Evolutionary conservation across 2,888 invertebrate genomes (phyloP).

Genomic region (Punctoribates punctum): DNA sequence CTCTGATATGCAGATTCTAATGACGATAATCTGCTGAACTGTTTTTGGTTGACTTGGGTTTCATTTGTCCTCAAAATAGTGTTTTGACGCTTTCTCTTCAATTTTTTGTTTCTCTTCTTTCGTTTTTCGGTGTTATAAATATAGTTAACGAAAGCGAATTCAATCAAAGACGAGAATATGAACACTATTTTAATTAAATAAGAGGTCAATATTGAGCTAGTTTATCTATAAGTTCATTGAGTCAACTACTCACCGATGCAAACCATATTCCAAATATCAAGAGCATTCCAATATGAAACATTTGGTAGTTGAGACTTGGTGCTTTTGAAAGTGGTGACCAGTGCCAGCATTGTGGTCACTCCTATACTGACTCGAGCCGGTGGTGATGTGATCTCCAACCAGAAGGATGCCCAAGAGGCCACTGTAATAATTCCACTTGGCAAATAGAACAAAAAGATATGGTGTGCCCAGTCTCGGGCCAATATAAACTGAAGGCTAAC

Average conservation of each 20-base stretch:
- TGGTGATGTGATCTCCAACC: conserved; percentile 48
- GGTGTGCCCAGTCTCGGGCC: conserved; percentile 47
- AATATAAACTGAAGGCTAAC: conserved; percentile 45
- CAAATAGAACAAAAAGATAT: conserved; percentile 47
- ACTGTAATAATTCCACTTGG: conserved; percentile 47
- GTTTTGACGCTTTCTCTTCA: background rate
- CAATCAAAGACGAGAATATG: conserved; percentile 46
- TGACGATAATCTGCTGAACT: too few relatives aligned
- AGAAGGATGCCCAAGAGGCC: conserved; percentile 48
- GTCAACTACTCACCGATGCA: conserved; percentile 45
- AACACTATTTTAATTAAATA: conserved; percentile 42
- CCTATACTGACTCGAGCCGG: conserved; percentile 48
- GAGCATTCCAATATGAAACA: conserved; percentile 47
- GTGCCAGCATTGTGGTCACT: conserved; percentile 48
- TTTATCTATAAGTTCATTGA: background rate
- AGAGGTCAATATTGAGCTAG: background rate
- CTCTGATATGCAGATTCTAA: background rate
- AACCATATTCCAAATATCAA: conserved; percentile 49
- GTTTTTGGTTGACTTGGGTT: background rate
- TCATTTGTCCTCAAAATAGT: background rate
- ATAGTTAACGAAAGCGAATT: conserved; percentile 49
- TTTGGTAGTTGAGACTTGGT: conserved; percentile 47
- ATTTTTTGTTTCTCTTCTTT: conserved; percentile 27
- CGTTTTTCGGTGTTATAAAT: conserved; percentile 48
- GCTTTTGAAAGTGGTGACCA: conserved; percentile 48